Conservation (phyloP, 2,888 invertebrate species). For the Pandemis heparana region DNA sequence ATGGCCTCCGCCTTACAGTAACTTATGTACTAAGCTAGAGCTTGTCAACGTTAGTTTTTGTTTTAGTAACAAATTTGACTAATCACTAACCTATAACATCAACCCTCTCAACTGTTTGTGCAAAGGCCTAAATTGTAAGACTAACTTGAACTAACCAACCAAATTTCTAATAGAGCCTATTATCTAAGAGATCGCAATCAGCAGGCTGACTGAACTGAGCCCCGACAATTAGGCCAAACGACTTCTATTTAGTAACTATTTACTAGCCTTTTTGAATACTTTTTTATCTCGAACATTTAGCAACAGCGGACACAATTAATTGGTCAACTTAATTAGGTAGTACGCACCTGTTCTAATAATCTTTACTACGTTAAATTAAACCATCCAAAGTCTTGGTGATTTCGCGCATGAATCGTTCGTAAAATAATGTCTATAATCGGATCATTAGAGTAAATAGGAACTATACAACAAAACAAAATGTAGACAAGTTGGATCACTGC, state of each 20-base stretch:
- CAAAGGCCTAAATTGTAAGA: conserved; percentile 1
- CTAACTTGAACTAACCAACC: not conserved
- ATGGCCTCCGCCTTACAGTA: too few relatives aligned
- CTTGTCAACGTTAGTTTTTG: not conserved
- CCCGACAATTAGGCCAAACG: conserved; percentile 24
- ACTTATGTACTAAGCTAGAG: too few relatives aligned
- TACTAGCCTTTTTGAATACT: conserved; percentile 17
- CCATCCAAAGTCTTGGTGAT: conserved; percentile 55
- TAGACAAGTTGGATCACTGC: conserved; percentile 57
- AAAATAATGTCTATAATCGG: conserved; percentile 62
- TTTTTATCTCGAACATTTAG: conserved; percentile 19
- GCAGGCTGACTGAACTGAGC: not conserved
- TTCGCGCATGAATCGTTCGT: conserved; percentile 65
- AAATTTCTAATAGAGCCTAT: conserved; percentile 6
- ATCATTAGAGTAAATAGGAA: conserved; percentile 61
- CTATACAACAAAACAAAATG: conserved; percentile 69
- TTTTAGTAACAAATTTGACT: not conserved
- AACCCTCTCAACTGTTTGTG: not conserved
- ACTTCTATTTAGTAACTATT: conserved; percentile 24
- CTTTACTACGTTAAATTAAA: conserved; percentile 46
- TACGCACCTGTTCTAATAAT: conserved; percentile 28
- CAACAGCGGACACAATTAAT: conserved; percentile 17
- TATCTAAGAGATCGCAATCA: conserved; percentile 21
- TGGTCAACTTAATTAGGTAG: conserved; percentile 24
- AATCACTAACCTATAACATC: not conserved